These are phyloP conservation scores for Vannuccia rotundouncinata DNA, from an alignment of 2,888 invertebrate genomes.

Conservation along the genomic window DNA sequence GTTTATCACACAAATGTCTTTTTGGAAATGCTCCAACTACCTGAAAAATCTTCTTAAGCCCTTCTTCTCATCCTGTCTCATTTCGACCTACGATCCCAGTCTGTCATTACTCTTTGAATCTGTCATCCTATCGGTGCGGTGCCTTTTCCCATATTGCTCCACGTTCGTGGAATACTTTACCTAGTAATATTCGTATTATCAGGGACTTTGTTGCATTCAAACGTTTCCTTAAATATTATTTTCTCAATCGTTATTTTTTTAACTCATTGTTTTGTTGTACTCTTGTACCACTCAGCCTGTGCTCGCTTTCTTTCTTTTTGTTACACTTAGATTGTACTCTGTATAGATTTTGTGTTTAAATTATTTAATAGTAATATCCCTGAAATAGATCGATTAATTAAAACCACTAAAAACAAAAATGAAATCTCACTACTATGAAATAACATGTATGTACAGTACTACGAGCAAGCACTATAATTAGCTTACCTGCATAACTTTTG, in stretches of 20 bases:
- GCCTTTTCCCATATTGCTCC: not conserved
- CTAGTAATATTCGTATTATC: not conserved
- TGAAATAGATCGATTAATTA: too few species aligned
- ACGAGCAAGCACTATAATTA: too few species aligned
- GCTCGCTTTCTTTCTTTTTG: not conserved
- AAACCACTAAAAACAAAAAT: too few species aligned
- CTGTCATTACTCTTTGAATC: not conserved
- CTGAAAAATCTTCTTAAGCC: constrained; percentile 9
- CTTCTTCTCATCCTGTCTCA: not conserved
- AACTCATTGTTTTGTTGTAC: not conserved
- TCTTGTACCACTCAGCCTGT: not conserved
- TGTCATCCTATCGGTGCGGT: not conserved
- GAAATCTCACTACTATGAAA: too few species aligned
- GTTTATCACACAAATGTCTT: not conserved
- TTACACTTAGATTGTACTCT: not conserved
- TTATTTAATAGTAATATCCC: constrained; percentile 17
- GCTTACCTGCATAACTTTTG: constrained; percentile 90
- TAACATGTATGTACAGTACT: too few species aligned
- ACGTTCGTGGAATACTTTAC: constrained; percentile 16
- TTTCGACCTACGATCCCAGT: constrained; percentile 7
- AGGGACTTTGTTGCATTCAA: not conserved
- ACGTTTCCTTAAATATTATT: not conserved
- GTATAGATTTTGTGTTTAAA: not conserved
- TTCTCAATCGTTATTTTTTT: not conserved
- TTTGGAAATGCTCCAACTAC: not conserved